Evolutionary conservation across 2,888 invertebrate genomes (phyloP).

Genomic region (Anthophora plumipes): DNA sequence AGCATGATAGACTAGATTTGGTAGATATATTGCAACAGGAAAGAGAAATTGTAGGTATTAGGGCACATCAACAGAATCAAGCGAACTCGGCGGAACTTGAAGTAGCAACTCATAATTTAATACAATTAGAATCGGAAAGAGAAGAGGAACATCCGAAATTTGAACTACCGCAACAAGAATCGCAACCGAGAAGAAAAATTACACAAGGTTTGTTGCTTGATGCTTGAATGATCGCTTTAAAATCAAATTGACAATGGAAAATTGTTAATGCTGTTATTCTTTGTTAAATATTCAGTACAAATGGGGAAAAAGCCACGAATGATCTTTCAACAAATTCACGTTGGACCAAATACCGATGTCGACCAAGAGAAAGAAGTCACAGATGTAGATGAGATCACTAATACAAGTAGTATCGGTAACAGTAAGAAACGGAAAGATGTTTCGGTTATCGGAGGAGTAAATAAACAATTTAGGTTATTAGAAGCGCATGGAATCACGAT

Average conservation of each 20-base stretch:
- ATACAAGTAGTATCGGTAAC: slow-evolving; percentile 66
- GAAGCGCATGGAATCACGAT: slow-evolving; percentile 95
- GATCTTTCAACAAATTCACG: slow-evolving; percentile 80
- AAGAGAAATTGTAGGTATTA: slow-evolving; percentile 76
- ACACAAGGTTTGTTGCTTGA: slow-evolving; percentile 68
- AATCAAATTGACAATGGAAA: background rate
- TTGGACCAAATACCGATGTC: slow-evolving; percentile 74
- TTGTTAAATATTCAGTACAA: slow-evolving; percentile 60
- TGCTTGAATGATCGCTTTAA: background rate
- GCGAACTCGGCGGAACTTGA: slow-evolving; percentile 78
- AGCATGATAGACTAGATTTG: slow-evolving; percentile 88
- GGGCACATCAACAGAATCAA: slow-evolving; percentile 75
- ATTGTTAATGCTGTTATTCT: background rate
- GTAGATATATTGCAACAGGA: slow-evolving; percentile 86
- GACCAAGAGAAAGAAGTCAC: slow-evolving; percentile 77
- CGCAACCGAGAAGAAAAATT: slow-evolving; percentile 73
- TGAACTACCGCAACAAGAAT: slow-evolving; percentile 74
- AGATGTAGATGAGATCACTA: slow-evolving; percentile 69
- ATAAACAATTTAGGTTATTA: slow-evolving; percentile 88
- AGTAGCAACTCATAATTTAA: slow-evolving; percentile 81
- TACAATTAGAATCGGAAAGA: slow-evolving; percentile 79
- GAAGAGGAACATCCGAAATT: slow-evolving; percentile 76
- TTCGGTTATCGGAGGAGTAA: slow-evolving; percentile 74
- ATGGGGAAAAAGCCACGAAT: slow-evolving; percentile 78
- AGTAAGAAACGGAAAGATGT: slow-evolving; percentile 78